Conservation (phyloP, 2,888 invertebrate genomes). For the Zelleria hepariella region DNA sequence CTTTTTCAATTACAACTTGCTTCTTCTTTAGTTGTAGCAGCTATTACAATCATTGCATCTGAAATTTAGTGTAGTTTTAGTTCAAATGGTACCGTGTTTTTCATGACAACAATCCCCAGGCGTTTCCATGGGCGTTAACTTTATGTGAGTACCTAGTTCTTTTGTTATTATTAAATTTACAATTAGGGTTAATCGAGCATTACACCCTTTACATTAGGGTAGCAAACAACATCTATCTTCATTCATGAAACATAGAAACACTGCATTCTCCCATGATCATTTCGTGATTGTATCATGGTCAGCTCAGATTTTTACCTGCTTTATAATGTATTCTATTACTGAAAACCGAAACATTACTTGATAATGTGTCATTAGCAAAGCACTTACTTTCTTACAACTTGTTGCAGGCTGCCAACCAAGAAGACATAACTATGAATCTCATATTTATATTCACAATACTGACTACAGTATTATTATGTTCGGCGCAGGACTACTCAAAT, state of each 20-base stretch:
- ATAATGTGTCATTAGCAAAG: neutral
- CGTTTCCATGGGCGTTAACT: constrained; percentile 66
- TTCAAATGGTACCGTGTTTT: constrained; percentile 27
- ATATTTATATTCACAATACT: constrained; percentile 26
- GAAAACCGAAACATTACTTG: neutral
- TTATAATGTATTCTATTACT: no score
- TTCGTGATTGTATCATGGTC: no score
- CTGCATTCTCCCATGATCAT: neutral
- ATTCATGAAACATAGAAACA: neutral
- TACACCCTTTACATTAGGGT: constrained; percentile 15
- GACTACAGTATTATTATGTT: constrained; percentile 32
- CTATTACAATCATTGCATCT: neutral
- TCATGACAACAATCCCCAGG: constrained; percentile 25
- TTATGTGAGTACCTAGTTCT: constrained; percentile 38
- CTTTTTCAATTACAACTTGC: neutral
- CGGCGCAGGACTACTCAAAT: constrained; percentile 45
- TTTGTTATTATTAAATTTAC: constrained; percentile 58
- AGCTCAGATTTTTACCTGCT: neutral
- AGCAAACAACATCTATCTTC: neutral
- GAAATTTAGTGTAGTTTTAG: constrained; percentile 14
- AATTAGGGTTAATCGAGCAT: constrained; percentile 33
- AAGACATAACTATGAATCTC: constrained; percentile 64
- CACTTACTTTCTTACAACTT: constrained; percentile 3
- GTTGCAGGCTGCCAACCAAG: constrained; percentile 35
- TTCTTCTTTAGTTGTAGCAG: neutral